Evolutionary conservation across 2,888 invertebrate genomes (phyloP), one percentile per base, ranked within the genome.

Genomic region (Proisotoma minuta): DNA sequence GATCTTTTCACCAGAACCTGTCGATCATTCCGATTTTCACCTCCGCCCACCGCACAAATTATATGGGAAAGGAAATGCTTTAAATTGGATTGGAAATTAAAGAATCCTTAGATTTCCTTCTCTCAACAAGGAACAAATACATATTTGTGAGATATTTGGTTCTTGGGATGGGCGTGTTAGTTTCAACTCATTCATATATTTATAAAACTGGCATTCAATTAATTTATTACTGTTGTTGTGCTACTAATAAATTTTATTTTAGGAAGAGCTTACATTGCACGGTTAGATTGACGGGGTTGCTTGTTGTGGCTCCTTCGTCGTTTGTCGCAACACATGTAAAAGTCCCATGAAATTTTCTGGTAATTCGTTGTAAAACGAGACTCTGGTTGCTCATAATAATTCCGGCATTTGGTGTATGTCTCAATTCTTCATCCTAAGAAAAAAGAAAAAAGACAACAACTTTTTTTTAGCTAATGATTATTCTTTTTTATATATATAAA

Each of bases 261-360:
- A n/a, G n/a, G n/a, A n/a, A n/a, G n/a, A n/a, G 88, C 92, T 90
- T 83, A 93, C 93, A 93, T 85, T 92, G 90, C 75, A 94, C 87
- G 81, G 89, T 88, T 57, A 94, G 82, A 75, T 85, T 84, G 40
- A 92, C 87, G 50, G 83, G 83, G 75, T 87, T 86, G 72, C 92
- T 92, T 75, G 86, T 85, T 4, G 91, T 91, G 72, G 92, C 91
- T 0, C 93, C 93, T 78, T 93, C 92, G 8, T 91, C 89, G 77
- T 94, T 93, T 56, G 90, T 90, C 1, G 91, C 93, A 24, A 89
- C 87, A 78, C 93, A 93, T 29, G 88, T 86, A 78, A 92, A 93
- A 79, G 88, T 88, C 57, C 93, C 93, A 1, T 89, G 88, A 77
- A 90, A 89, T 72, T 84, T 85, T 18, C 66, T 43, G 62, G 62